These are phyloP conservation scores for Ardeotis arabs DNA, from an alignment of 2,113 vertebrate genomes.

Conservation along the genomic window DNA sequence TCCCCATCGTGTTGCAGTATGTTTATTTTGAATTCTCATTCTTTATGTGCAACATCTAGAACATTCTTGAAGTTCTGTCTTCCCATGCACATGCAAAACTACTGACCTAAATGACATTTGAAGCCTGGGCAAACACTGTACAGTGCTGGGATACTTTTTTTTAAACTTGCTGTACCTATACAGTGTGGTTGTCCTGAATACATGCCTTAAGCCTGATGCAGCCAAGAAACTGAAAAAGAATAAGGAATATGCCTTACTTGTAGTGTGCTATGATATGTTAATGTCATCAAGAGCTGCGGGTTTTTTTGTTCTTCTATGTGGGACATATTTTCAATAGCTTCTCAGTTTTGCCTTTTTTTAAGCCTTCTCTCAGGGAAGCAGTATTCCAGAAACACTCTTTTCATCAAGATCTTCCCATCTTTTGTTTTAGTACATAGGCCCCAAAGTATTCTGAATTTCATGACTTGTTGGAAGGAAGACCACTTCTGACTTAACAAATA, in stretches of 20 bases:
- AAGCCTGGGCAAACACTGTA: background rate
- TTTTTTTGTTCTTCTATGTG: background rate
- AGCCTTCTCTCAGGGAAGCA: background rate
- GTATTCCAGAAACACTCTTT: background rate
- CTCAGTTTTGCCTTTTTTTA: background rate
- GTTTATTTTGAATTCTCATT: background rate
- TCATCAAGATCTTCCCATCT: background rate
- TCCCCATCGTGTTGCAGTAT: background rate
- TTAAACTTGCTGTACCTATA: background rate
- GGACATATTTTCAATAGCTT: background rate
- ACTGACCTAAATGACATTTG: background rate
- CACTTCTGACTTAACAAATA: background rate
- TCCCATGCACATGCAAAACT: background rate
- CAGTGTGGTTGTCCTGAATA: background rate
- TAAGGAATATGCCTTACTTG: background rate
- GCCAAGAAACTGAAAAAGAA: background rate
- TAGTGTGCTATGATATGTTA: background rate
- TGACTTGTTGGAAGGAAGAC: background rate
- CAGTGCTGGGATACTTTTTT: background rate
- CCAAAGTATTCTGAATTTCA: background rate
- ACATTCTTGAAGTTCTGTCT: background rate
- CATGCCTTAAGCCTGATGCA: background rate
- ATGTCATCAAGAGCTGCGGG: background rate
- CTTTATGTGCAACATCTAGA: accelerated
- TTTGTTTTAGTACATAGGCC: background rate